phyloP scores from a whole-genome alignment of 2,888 invertebrate species.

The Drosophila pseudotakahashii region DNA sequence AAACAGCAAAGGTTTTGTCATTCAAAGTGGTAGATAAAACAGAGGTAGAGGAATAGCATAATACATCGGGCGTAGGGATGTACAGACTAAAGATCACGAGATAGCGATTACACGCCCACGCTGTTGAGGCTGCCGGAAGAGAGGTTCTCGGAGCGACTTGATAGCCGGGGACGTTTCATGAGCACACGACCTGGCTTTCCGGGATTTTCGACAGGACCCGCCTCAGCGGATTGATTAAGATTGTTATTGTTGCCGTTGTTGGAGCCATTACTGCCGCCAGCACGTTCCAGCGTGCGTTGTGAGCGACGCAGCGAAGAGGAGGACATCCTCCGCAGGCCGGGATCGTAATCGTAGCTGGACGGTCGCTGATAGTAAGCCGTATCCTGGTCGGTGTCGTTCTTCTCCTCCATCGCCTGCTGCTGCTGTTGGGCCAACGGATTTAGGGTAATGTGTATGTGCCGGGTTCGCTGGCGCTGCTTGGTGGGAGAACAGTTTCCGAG shows the following conservation, averaged over 20 bases:
- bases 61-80: constrained; percentile 38
- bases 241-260: constrained; percentile 66
- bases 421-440: constrained; percentile 83
- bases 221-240: constrained; percentile 60
- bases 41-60: constrained; percentile 72
- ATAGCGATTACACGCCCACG: constrained; percentile 64
- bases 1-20: constrained; percentile 49
- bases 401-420: constrained; percentile 76
- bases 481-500: constrained; percentile 59
- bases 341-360: constrained; percentile 57
- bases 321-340: constrained; percentile 63
- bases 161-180: constrained; percentile 66
- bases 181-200: constrained; percentile 56
- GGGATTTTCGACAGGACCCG: constrained; percentile 33
- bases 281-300: constrained; percentile 71
- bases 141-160: constrained; percentile 73
- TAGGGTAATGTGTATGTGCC: constrained; percentile 84
- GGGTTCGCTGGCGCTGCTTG: constrained; percentile 63
- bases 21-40: constrained; percentile 59
- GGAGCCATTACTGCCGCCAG: constrained; percentile 44
- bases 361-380: constrained; percentile 64
- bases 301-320: constrained; percentile 71
- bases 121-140: constrained; percentile 71
- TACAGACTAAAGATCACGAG: constrained; percentile 73
- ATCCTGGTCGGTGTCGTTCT: constrained; percentile 63